Conservation (phyloP, 1,140 invertebrate species). For the Drosophila kepulauana region DNA sequence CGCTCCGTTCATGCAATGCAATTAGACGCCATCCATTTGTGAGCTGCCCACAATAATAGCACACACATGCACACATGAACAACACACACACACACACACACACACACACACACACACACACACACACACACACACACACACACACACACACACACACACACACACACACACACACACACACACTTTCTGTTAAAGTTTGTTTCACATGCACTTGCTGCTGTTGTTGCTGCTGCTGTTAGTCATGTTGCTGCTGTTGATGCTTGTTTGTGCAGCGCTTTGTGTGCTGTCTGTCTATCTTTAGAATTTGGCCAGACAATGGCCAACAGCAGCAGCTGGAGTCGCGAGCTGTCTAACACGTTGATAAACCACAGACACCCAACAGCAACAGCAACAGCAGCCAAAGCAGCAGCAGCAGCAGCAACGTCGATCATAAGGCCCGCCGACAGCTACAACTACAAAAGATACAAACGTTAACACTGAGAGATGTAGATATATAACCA, state of each 20-base stretch:
- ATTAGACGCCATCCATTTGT: slow-evolving; percentile 49
- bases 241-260: slow-evolving; percentile 24
- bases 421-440: slow-evolving; percentile 25
- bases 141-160: slow-evolving; percentile 10
- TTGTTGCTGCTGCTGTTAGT: slow-evolving; percentile 14
- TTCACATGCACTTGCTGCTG: slow-evolving; percentile 71
- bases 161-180: slow-evolving; percentile 12
- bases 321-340: slow-evolving; percentile 28
- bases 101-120: slow-evolving; percentile 5
- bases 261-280: slow-evolving; percentile 24
- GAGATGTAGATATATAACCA: slow-evolving; percentile 4
- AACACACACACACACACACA: slow-evolving; percentile 14
- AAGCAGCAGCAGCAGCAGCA: slow-evolving; percentile 8
- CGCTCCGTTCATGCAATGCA: slow-evolving; percentile 38
- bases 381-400: slow-evolving; percentile 12
- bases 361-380: slow-evolving; percentile 60
- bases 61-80: slow-evolving; percentile 6
- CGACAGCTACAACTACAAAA: slow-evolving; percentile 26
- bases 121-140: slow-evolving; percentile 8
- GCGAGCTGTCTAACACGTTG: slow-evolving; percentile 52
- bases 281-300: slow-evolving; percentile 57
- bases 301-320: slow-evolving; percentile 73
- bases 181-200: slow-evolving; percentile 54
- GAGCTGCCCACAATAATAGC: slow-evolving; percentile 34
- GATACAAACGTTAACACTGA: slow-evolving; percentile 7